Evolutionary conservation across 2,797 vertebrate genomes (phyloP).

Genomic region (Semotilus atromaculatus): DNA sequence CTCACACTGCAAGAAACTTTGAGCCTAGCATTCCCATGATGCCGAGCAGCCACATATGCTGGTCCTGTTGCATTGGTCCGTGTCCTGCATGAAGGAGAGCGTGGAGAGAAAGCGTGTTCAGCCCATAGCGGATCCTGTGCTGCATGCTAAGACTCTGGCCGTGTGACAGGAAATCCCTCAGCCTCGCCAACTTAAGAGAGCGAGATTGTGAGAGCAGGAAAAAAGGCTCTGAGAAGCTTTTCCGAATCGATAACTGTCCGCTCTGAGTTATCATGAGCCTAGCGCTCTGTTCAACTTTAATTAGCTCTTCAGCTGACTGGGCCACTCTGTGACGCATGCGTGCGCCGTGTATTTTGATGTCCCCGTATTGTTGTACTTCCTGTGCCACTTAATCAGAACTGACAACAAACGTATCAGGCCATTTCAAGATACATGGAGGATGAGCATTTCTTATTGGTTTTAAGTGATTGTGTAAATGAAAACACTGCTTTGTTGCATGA

Average conservation of each 20-base stretch:
- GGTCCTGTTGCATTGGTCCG: not conserved
- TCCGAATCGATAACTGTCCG: constrained; percentile 15
- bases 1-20: not conserved
- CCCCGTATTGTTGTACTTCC: not conserved
- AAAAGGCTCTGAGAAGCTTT: not conserved
- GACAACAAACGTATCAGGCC: not conserved
- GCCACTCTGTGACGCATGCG: not conserved
- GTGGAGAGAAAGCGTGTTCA: not conserved
- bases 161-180: constrained; percentile 12
- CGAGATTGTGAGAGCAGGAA: not conserved
- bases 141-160: not conserved
- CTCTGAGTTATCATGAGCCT: constrained; percentile 24
- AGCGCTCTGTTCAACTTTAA: constrained; percentile 19
- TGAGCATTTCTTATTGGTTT: not conserved
- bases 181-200: not conserved
- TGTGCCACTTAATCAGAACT: constrained; percentile 7
- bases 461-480: not conserved
- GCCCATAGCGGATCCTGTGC: constrained; percentile 3
- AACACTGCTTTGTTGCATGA: not conserved
- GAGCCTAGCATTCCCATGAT: not conserved
- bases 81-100: not conserved
- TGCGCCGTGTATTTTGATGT: not conserved
- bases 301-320: constrained; percentile 27
- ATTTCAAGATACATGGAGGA: not conserved
- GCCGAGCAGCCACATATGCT: not conserved